Base-by-base conservation (phyloP, 2,888 invertebrate genomes). In the Balanococcus diminutus region DNA sequence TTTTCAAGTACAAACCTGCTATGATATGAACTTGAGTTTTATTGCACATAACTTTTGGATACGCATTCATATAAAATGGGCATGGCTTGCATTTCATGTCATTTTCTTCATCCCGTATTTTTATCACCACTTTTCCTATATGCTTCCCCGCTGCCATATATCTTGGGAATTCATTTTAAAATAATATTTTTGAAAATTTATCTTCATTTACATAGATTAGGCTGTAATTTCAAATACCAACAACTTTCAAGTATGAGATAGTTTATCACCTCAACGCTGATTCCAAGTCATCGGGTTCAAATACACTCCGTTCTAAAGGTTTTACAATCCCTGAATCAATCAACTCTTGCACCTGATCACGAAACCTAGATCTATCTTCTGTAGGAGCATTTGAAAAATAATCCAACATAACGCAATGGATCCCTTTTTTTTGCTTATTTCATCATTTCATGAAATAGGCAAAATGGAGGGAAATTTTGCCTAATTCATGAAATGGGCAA, bases 51-150 rank as follows among this genome's bases (percentile, higher is more conserved):
- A 91, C 90, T 79, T 91, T 89, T 56, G 91, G 90, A 16, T 91
- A 88, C 1, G 91, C 92, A 16, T 88, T 87, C 39, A 91, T 89
- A 16, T 87, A 81, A 9, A 84, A 25, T 9, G 84, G 81, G 31
- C 22, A 61, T 32, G 88, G 87, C 14, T 42, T 42, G 8, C 46
- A 14, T 22, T 84, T n/a, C 25, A 56, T n/a, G 1, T 87, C 82
- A 84, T 91, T 91, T 87, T 92, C 92, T 0, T 92, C 92, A 3
- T 88, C 87, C 22, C 92, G 90, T 4, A 92, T 90, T 88, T 92
- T 91, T 16, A 92, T 88, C 56, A 92, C 89, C 0, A 92, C 93
- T 91, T 96, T 96, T 75, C 96, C 96, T 82, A 95, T 94, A 89
- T 96, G 96, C 89, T 95, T 95, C 28, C 95, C 93, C 19, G 92